Base-by-base conservation (phyloP, 1,140 invertebrate species). In the Drosophila virilis region DNA sequence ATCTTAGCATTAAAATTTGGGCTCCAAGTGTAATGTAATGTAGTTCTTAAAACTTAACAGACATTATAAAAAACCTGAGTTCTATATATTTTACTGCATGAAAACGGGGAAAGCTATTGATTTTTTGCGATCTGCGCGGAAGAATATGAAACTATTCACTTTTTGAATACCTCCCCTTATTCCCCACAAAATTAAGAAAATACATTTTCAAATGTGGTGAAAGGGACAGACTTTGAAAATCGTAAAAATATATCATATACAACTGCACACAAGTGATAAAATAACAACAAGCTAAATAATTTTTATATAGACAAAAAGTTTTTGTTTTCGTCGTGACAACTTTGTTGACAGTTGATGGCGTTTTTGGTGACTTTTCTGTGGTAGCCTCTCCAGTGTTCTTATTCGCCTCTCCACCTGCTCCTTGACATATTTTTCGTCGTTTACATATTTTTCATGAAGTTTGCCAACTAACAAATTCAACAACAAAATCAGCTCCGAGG, bases 401-500 rank as follows among this genome's bases (percentile, higher is more conserved):
- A 3, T 22, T 12, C 15, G 9, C 45, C 8, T 12, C 15, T 22
- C 32, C 32, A 12, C 7, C 28, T 46, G 40, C 57, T 28, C 22
- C 38, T 10, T 6, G 12, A 48, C 46, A 48, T 48, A 48, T 48
- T 48, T 35, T 40, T 65, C 22, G 17, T 37, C 48, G 59, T 75
- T 69, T 69, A 82, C 64, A 78, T 45, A 82, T 82, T 78, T 76
- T 33, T 54, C 78, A 60, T 64, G 52, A 77, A 77, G 62, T 74
- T 74, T 66, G 51, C 54, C 58, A 74, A 74, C 70, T 59, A 68
- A 43, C 62, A 48, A 35, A 13, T 32, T 10, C 45, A 50, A 50
- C 64, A 6, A 51, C 6, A 54, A 48, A 40, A 70, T 22, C 33
- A 38, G 43, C 68, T 38, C 15, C 15, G 72, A 76, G 80, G 76